A percentile compares a stretch with the other conserved stretches of the same genome.
Conservation (phyloP, 2,888 invertebrate genomes). For the Fragum fragum region DNA sequence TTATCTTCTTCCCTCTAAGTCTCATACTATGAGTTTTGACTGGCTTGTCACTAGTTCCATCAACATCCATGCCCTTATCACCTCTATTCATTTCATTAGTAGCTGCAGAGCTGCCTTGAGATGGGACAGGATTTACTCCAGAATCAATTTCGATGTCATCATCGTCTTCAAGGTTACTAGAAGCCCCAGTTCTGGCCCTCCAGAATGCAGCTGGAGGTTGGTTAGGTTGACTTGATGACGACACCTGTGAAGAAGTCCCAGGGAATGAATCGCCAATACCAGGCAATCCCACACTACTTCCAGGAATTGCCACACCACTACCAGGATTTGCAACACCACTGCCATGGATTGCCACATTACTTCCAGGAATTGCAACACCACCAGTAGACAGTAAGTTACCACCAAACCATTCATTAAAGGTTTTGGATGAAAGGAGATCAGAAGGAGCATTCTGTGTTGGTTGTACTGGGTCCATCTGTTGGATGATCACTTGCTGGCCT, state of each 20-base stretch:
- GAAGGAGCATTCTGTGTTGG: conserved; percentile 12
- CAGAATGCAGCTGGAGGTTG: conserved; percentile 21
- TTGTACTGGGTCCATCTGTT: conserved; percentile 33
- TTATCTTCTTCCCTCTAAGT: conserved; percentile 12
- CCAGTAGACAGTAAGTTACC: background rate
- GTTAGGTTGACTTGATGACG: background rate
- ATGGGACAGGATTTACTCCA: background rate
- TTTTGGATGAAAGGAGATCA: background rate
- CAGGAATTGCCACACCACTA: background rate
- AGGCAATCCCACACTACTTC: too few species aligned
- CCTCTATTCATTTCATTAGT: background rate
- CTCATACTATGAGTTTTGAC: conserved; percentile 10
- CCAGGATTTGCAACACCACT: background rate
- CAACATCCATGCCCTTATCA: background rate
- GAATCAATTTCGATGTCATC: conserved; percentile 55
- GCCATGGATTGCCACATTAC: too few species aligned
- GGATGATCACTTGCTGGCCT: conserved; percentile 36
- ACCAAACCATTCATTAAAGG: background rate
- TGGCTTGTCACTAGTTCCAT: background rate
- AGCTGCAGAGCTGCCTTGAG: too few species aligned
- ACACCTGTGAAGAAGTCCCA: background rate
- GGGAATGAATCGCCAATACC: background rate
- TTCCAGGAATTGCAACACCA: background rate
- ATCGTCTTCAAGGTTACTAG: conserved; percentile 41
- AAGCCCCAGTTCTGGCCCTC: conserved; percentile 16